Evolutionary conservation across 2,888 invertebrate genomes (phyloP).

Genomic region (Crocallis elinguaria): DNA sequence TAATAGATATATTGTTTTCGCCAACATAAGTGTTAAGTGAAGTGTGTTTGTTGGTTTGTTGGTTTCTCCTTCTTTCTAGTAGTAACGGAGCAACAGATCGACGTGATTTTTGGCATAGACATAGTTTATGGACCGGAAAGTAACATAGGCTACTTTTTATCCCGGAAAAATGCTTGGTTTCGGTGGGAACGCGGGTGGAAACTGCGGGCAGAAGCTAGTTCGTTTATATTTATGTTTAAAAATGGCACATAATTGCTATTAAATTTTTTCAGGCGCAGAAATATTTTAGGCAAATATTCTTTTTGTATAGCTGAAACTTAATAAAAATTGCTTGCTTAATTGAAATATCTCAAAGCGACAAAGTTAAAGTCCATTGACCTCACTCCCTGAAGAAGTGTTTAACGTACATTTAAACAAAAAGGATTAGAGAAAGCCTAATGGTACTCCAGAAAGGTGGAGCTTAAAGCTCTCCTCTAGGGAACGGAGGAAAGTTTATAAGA

Average conservation of each 20-base stretch:
- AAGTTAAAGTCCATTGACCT: constrained; percentile 1
- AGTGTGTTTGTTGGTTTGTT: no score
- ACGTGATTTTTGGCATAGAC: no score
- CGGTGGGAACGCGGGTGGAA: no score
- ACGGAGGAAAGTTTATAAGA: constrained; percentile 15
- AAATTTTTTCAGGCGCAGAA: not conserved
- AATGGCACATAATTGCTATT: not conserved
- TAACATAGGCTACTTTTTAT: no score
- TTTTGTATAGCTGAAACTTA: not conserved
- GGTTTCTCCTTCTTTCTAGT: no score
- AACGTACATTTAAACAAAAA: constrained; percentile 31
- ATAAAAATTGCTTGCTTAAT: not conserved
- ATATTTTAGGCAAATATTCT: not conserved
- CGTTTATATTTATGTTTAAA: not conserved
- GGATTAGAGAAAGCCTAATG: constrained; percentile 33
- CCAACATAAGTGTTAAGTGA: no score
- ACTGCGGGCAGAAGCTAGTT: no score
- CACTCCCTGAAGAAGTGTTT: constrained; percentile 20
- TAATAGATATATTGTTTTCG: no score
- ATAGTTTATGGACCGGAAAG: no score
- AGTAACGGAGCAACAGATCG: no score
- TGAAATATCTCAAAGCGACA: not conserved
- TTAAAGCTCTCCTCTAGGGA: constrained; percentile 28
- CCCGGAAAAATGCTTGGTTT: no score
- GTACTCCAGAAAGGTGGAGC: constrained; percentile 29